Evolutionary conservation across 2,797 vertebrate genomes (phyloP).

Genomic region (Protosalanx chinensis): DNA sequence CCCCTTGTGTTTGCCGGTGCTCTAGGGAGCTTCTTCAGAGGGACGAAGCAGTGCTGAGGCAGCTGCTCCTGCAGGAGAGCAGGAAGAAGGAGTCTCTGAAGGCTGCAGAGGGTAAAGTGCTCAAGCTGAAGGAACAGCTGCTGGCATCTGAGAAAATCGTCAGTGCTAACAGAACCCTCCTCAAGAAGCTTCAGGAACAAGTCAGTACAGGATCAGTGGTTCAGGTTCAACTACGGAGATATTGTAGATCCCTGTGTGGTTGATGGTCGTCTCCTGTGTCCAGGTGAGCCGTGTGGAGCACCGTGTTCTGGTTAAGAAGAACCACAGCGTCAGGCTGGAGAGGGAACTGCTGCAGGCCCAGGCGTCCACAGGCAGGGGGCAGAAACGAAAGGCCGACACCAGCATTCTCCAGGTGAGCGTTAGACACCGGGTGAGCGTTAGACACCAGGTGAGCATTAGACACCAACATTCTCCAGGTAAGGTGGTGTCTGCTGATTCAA

Average conservation of each 20-base stretch:
- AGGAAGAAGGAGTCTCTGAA: conserved; percentile 89
- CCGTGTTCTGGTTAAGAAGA: conserved; percentile 84
- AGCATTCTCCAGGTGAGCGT: conserved; percentile 74
- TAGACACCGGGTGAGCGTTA: no score
- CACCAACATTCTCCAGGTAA: conserved; percentile 72
- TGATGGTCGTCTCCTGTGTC: conserved; percentile 4
- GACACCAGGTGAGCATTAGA: conserved; percentile 39
- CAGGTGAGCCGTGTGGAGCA: conserved; percentile 91
- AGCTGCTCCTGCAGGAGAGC: conserved; percentile 89
- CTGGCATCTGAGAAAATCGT: conserved; percentile 89
- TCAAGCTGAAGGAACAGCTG: conserved; percentile 87
- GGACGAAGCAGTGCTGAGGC: conserved; percentile 86
- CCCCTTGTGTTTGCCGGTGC: background rate
- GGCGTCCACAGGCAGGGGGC: conserved; percentile 72
- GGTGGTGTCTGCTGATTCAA: conserved; percentile 33
- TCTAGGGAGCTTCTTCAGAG: conserved; percentile 82
- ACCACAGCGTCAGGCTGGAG: conserved; percentile 74
- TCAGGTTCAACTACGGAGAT: no score
- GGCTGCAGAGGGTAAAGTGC: conserved; percentile 85
- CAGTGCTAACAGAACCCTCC: conserved; percentile 81
- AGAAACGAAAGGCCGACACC: conserved; percentile 76
- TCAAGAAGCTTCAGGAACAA: conserved; percentile 94
- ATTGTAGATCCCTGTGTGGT: no score
- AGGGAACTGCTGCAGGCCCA: conserved; percentile 84
- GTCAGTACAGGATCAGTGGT: conserved; percentile 55